Evolutionary conservation across 2,888 invertebrate genomes (phyloP), one percentile per base, ranked within the genome.

Genomic region (Spatulosminthurus flaviceps): DNA sequence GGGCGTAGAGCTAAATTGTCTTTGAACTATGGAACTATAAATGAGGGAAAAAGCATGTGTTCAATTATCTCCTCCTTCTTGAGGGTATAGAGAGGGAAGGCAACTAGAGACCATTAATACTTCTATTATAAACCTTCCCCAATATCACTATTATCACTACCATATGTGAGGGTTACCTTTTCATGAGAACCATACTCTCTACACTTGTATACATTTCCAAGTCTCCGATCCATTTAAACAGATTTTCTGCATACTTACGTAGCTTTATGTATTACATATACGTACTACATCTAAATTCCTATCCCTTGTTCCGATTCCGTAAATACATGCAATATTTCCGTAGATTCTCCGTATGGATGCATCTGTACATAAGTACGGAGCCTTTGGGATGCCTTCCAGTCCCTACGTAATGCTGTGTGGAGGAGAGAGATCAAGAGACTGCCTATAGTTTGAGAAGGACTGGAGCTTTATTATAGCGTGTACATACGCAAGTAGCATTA

Each of bases 11-110:
- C 61, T 64, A 41, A 41, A 75, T 75, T 75, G 75, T 75, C 75
- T 75, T 75, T 75, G 75, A 22, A 5, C 42, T 51, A 51, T 51
- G 28, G 28, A 43, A 73, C 26, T 74, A 61, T 29, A 60, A 82
- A 78, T 79, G 79, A 81, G 73, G 69, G 81, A 81, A 81, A 80
- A 77, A 80, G 78, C 82, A 82, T 81, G 81, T 82, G 82, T 82
- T 82, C 82, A 82, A 80, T 82, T 82, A 81, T 80, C 78, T 78
- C 74, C 41, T 71, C 70, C 70, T 34, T 70, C 29, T 69, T 74
- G 60, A 28, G 34, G 21, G 34, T 29, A 69, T 34, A 21, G 11
- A 26, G 28, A n/a, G n/a, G 2, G 0, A 21, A 29, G 61, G 28
- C 64, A 66, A 64, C 75, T 61, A 72, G 71, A 72, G 74, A 74